A percentile compares a stretch with the other conserved stretches of the same genome.
phyloP scores from a whole-genome alignment of 2,888 invertebrate species.

The Atrina japonica region DNA sequence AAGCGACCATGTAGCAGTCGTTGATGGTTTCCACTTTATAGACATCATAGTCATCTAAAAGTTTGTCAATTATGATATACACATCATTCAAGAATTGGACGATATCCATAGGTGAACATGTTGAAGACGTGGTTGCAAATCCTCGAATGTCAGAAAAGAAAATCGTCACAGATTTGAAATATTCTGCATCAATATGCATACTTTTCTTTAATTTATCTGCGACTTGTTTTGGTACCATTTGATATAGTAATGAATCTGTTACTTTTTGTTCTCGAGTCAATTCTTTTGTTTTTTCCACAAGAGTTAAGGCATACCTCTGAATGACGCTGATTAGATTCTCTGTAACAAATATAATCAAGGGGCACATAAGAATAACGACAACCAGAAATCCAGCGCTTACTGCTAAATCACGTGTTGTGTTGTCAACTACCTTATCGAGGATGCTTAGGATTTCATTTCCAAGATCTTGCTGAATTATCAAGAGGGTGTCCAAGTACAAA shows the following conservation, averaged over 20 bases:
- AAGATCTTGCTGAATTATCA: constrained; percentile 83
- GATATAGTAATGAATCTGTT: constrained; percentile 67
- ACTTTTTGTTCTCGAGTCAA: constrained; percentile 64
- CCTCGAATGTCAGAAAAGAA: constrained; percentile 54
- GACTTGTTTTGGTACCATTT: constrained; percentile 70
- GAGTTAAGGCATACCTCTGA: constrained; percentile 70
- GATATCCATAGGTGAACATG: constrained; percentile 49
- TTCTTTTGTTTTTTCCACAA: constrained; percentile 70
- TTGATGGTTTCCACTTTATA: no score
- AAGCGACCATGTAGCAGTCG: constrained; percentile 61
- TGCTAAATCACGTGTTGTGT: constrained; percentile 29
- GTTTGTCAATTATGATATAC: constrained; percentile 51
- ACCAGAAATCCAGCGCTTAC: constrained; percentile 83
- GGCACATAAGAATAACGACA: constrained; percentile 68
- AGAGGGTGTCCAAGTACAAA: constrained; percentile 89
- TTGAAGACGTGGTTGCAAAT: constrained; percentile 42
- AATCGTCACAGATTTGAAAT: no score
- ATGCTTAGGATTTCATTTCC: constrained; percentile 26
- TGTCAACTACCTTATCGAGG: constrained; percentile 27
- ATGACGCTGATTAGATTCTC: constrained; percentile 61
- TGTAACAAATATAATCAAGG: constrained; percentile 69
- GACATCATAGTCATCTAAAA: constrained; percentile 51
- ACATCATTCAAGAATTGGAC: constrained; percentile 50
- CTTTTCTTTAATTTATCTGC: constrained; percentile 64
- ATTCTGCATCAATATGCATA: constrained; percentile 53